Evolutionary conservation across 2,113 vertebrate genomes (phyloP).

Genomic region (Regulus satrapa): DNA sequence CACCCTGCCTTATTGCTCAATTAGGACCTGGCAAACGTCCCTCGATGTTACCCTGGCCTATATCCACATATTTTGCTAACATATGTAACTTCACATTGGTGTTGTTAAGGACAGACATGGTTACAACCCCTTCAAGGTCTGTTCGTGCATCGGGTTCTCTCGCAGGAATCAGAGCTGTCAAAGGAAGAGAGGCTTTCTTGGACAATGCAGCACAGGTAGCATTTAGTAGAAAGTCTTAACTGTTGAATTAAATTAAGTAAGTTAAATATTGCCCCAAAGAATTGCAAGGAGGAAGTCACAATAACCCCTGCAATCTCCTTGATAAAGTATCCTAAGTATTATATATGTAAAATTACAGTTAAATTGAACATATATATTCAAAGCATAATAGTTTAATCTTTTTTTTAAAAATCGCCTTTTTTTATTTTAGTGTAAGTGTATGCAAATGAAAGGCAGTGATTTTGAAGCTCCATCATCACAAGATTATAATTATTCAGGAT

Average conservation of each 20-base stretch:
- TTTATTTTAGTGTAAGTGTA: not conserved
- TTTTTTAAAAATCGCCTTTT: not conserved
- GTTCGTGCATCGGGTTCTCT: not conserved
- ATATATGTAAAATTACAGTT: not conserved
- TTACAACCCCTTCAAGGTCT: not conserved
- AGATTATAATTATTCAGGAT: not conserved
- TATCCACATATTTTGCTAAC: constrained; percentile 46
- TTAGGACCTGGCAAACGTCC: constrained; percentile 8
- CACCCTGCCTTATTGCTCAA: constrained; percentile 60
- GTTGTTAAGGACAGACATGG: not conserved
- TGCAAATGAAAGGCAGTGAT: not conserved
- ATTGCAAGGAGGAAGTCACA: not conserved
- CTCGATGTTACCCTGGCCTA: not conserved
- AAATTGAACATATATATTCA: not conserved
- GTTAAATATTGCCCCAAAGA: not conserved
- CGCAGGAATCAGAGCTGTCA: not conserved
- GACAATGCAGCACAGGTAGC: not conserved
- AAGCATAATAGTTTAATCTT: not conserved
- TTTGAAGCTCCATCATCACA: not conserved
- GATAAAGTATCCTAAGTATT: not conserved
- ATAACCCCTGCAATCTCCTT: not conserved
- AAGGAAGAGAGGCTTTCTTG: not conserved
- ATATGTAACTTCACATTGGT: constrained; percentile 30
- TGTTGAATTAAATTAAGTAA: not conserved
- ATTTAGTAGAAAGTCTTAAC: not conserved